Base-by-base conservation (phyloP, 1,140 invertebrate genomes). In the Drosophila repletoides region DNA sequence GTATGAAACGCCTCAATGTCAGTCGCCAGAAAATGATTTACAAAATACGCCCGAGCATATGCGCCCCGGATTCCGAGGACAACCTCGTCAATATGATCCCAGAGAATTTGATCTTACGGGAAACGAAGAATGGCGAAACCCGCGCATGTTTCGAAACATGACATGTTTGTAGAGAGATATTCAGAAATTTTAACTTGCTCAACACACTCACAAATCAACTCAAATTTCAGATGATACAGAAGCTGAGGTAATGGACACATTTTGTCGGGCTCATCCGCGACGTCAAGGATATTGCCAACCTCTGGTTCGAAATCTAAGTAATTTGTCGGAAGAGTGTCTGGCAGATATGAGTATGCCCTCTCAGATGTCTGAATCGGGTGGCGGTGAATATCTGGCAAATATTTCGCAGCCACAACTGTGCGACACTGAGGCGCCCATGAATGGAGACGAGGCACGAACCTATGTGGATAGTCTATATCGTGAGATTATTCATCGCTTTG, bases 51-150 rank as follows among this genome's bases (percentile, higher is more conserved):
- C 79, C 9, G 38, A 77, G 14, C 60, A 70, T 29, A 15, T 77
- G 5, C 52, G 69, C 7, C 46, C 69, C 0, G 77, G 51, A 4
- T 73, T 38, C 15, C 34, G 43, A 10, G 76, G 65, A 9, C 51
- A 46, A 7, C 1, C 40, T 0, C 48, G 46, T 6, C 70, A 56
- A 33, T 77, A 68, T 14, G 19, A 83, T 56, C 65, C 79, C 21
- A 15, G 21, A 7, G 65, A 67, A 1, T 83, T 83, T 14, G 77
- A 63, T 1, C 29, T 76, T 0, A 69, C 60, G 0, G 51, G 46
- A 5, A 40, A 43, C 15, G 77, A 83, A 21, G 34, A 76, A 24
- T 80, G 76, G 76, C 76, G 17, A 0, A 29, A 80, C 65, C 70
- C 77, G 15, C 38, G 48, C 5, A 55, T 76, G 33, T 83, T 67